These are phyloP conservation scores for Seladonia tumulorum DNA, from an alignment of 2,888 invertebrate species.

Conservation along the genomic window DNA sequence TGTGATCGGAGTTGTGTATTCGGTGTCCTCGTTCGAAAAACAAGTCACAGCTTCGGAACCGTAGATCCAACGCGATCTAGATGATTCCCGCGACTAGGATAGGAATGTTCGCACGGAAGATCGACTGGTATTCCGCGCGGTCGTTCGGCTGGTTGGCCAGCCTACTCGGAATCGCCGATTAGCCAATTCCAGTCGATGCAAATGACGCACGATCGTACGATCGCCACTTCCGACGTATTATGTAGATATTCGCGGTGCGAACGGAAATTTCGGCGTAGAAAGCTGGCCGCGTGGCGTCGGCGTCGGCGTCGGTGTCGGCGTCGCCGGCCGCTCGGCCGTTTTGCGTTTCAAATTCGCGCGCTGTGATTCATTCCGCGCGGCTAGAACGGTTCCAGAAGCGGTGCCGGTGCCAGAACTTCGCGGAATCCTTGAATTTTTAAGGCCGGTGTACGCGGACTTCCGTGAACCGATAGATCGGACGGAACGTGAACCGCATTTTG, in stretches of 20 bases:
- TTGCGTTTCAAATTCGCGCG: conserved; percentile 49
- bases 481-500: conserved; percentile 35
- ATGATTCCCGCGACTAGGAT: neutral
- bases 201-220: conserved; percentile 49
- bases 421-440: conserved; percentile 46
- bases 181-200: conserved; percentile 52
- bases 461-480: conserved; percentile 45
- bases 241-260: conserved; percentile 39
- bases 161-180: conserved; percentile 53
- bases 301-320: neutral
- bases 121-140: conserved; percentile 45
- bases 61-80: neutral
- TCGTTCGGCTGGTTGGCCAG: conserved; percentile 26
- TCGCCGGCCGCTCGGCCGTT: neutral
- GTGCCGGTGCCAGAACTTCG: conserved; percentile 23
- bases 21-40: neutral
- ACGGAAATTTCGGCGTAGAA: conserved; percentile 57
- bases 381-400: conserved; percentile 2
- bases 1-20: neutral
- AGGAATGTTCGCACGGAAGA: conserved; percentile 51
- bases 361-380: conserved; percentile 35
- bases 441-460: conserved; percentile 23
- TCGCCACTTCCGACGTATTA: conserved; percentile 57
- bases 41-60: neutral
- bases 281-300: conserved; percentile 26